phyloP scores from a whole-genome alignment of 2,797 vertebrate species.

The Erithacus rubecula region DNA sequence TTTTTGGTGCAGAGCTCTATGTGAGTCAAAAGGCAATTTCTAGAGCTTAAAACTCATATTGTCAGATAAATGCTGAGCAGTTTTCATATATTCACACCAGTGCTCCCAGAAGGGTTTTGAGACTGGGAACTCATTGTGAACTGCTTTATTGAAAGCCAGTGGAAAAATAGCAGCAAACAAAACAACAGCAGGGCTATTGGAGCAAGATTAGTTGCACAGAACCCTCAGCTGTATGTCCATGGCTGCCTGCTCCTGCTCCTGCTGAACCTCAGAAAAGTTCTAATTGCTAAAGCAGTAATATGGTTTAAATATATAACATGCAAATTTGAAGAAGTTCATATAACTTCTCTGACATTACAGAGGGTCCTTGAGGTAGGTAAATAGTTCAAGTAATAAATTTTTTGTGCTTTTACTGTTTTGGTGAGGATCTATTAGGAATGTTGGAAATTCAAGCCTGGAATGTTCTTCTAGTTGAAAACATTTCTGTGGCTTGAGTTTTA shows the following conservation, averaged over 20 bases:
- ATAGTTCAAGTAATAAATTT: neutral
- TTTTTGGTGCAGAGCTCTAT: neutral
- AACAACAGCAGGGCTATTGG: neutral
- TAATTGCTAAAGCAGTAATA: neutral
- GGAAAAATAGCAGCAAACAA: neutral
- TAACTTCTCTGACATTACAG: neutral
- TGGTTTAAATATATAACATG: neutral
- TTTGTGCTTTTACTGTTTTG: neutral
- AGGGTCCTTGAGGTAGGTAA: neutral
- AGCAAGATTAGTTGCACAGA: accelerated
- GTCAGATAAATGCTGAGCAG: neutral
- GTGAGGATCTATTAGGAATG: accelerated
- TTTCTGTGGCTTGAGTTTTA: neutral
- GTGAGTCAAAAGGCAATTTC: neutral
- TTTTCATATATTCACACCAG: neutral
- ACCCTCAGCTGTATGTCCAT: accelerated
- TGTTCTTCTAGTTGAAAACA: neutral
- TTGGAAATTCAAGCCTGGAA: neutral
- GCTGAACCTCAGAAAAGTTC: neutral
- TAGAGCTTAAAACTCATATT: neutral
- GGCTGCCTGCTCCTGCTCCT: neutral
- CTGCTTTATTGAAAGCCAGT: neutral
- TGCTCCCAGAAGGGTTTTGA: neutral
- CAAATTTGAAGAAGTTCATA: neutral
- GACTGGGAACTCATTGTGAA: neutral